Percentiles rank a stretch among this genome's conserved stretches.
phyloP scores from a whole-genome alignment of 2,797 vertebrate genomes.

The Eidolon dupreanum region DNA sequence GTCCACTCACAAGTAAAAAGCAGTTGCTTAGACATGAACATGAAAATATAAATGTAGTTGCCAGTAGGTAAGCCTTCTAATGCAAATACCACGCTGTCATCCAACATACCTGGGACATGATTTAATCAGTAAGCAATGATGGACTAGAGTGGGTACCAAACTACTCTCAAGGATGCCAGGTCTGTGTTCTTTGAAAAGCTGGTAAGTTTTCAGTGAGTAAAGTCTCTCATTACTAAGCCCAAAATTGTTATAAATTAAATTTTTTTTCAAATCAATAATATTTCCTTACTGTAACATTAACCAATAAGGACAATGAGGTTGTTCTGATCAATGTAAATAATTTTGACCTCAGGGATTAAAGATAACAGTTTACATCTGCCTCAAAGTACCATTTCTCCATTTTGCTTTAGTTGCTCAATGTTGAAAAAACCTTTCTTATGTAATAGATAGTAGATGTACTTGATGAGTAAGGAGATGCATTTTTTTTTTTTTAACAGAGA shows the following conservation, averaged over 20 bases:
- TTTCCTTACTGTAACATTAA: neutral
- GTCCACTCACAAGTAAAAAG: constrained; percentile 40
- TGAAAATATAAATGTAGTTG: neutral
- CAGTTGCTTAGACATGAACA: neutral
- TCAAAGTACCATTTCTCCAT: neutral
- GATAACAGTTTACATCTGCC: neutral
- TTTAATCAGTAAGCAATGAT: neutral
- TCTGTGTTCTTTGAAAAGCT: neutral
- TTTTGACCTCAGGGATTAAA: neutral
- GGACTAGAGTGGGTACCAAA: neutral
- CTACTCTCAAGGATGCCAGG: neutral
- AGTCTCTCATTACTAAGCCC: neutral
- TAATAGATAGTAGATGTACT: neutral
- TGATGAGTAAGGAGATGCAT: neutral
- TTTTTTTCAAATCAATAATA: neutral
- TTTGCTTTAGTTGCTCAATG: neutral
- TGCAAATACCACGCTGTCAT: neutral
- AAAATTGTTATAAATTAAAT: neutral
- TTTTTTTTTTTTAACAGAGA: neutral
- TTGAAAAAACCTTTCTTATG: neutral
- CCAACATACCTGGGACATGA: neutral
- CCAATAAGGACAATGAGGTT: neutral
- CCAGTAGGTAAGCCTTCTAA: neutral
- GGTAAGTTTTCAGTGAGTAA: neutral
- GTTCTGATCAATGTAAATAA: neutral